Evolutionary conservation across 2,113 vertebrate genomes (phyloP).

Genomic region (Arothron firmamentum): DNA sequence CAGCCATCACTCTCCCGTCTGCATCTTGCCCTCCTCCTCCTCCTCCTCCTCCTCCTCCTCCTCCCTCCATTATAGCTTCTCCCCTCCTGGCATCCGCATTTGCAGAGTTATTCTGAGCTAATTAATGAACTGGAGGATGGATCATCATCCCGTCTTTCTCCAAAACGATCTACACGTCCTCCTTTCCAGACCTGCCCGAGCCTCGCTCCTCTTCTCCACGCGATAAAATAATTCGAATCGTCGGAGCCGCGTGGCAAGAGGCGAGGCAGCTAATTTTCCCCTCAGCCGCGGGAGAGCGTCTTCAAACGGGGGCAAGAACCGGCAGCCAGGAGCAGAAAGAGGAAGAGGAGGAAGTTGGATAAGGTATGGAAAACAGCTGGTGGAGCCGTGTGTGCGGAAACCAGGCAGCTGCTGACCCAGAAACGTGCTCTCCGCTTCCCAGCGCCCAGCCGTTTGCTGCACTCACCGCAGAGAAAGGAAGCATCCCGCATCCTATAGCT

Average conservation of each 20-base stretch:
- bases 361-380: slow-evolving; percentile 63
- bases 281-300: not conserved
- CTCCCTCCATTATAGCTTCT: not conserved
- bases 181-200: slow-evolving; percentile 4
- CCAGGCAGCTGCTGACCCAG: slow-evolving; percentile 69
- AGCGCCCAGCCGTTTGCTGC: slow-evolving; percentile 29
- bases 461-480: slow-evolving; percentile 46
- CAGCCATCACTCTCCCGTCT: slow-evolving; percentile 49
- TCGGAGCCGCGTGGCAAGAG: not conserved
- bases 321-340: slow-evolving; percentile 20
- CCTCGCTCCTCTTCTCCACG: slow-evolving; percentile 37
- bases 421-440: slow-evolving; percentile 51
- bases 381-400: slow-evolving; percentile 69
- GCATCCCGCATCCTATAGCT: slow-evolving; percentile 13
- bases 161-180: not conserved
- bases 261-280: not conserved
- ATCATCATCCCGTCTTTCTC: slow-evolving; percentile 33
- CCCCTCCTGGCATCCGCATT: slow-evolving; percentile 17
- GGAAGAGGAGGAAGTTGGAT: slow-evolving; percentile 35
- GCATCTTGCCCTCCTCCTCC: slow-evolving; percentile 21
- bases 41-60: slow-evolving; percentile 12
- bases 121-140: slow-evolving; percentile 43
- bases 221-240: slow-evolving; percentile 49
- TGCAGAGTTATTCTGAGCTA: slow-evolving; percentile 31
- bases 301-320: not conserved